Conservation (phyloP, 2,888 invertebrate genomes). For the Lingula anatina region DNA sequence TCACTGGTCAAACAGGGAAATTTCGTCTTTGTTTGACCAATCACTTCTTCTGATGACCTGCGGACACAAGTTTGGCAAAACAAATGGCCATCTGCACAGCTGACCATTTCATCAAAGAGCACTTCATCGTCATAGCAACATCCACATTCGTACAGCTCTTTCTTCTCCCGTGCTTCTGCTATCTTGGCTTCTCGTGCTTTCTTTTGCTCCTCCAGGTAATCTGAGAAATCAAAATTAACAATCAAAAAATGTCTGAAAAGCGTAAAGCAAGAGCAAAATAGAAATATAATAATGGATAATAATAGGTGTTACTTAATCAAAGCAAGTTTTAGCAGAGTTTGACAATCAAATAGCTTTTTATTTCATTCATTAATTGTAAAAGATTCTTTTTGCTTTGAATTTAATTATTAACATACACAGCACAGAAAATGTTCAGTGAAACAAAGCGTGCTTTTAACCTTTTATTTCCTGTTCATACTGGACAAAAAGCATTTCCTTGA, state of each 20-base stretch:
- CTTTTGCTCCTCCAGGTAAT: constrained; percentile 5
- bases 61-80: constrained; percentile 43
- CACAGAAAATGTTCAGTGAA: neutral
- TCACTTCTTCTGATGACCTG: constrained; percentile 29
- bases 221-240: constrained; percentile 5
- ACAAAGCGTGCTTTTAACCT: no score
- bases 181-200: constrained; percentile 12
- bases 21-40: constrained; percentile 30
- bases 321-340: no score
- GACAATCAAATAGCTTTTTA: no score
- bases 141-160: constrained; percentile 55
- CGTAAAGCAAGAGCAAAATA: constrained; percentile 8
- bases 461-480: constrained; percentile 28
- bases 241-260: neutral
- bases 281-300: no score
- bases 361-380: no score
- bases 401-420: neutral
- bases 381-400: no score
- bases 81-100: constrained; percentile 42
- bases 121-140: constrained; percentile 60
- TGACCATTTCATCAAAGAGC: constrained; percentile 47
- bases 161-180: constrained; percentile 42
- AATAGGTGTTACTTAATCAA: no score
- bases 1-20: constrained; percentile 54
- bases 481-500: constrained; percentile 37